A percentile compares a stretch with the other conserved stretches of the same genome.
phyloP scores from a whole-genome alignment of 2,113 vertebrate species.

The Triplophysa dalaica region DNA sequence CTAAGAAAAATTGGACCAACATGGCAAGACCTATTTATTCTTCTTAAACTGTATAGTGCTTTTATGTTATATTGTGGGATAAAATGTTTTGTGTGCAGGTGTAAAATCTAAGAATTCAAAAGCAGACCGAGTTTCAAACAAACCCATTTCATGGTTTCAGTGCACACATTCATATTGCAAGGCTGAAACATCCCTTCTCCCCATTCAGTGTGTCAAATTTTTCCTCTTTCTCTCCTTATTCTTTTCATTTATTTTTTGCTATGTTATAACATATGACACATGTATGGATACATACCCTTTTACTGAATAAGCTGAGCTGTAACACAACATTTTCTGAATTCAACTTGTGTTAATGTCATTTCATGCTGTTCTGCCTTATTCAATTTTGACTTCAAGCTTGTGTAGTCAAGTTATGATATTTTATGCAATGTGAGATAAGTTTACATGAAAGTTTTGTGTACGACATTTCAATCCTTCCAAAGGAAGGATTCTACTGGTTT shows the following conservation, averaged over 20 bases:
- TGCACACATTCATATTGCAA: neutral
- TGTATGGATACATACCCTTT: too few species aligned
- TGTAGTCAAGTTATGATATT: neutral
- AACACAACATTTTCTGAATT: neutral
- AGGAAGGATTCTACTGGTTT: slow-evolving; percentile 2
- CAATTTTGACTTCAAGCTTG: neutral
- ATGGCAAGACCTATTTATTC: too few species aligned
- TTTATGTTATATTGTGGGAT: too few species aligned
- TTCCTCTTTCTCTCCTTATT: neutral
- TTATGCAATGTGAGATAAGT: neutral
- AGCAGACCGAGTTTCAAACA: slow-evolving; percentile 1
- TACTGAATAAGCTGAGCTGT: neutral
- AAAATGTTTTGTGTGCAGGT: neutral
- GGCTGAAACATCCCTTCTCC: neutral
- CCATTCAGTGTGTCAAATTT: slow-evolving; percentile 7
- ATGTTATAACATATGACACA: too few species aligned
- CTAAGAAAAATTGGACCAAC: too few species aligned
- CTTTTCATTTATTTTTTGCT: neutral
- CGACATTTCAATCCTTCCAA: neutral
- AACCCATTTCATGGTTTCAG: neutral
- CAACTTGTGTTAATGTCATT: neutral
- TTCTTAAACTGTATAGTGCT: too few species aligned
- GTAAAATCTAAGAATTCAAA: neutral
- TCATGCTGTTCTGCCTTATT: neutral
- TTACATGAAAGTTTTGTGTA: neutral